Conservation (phyloP, 1,140 invertebrate genomes). For the Colletes gigas region DNA sequence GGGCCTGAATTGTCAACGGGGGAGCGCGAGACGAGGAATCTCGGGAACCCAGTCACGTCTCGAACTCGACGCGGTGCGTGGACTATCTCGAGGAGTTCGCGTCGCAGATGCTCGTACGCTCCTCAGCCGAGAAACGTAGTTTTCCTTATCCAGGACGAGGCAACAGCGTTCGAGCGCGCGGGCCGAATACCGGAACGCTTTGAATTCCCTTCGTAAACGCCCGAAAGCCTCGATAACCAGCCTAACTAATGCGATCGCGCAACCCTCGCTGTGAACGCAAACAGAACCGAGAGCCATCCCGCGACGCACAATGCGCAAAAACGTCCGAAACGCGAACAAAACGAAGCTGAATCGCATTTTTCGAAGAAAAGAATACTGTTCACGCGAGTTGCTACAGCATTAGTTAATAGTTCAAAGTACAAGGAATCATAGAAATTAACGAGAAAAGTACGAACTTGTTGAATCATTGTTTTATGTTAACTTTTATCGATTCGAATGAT, state of each 20-base stretch:
- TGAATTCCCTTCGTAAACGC: conserved; percentile 10
- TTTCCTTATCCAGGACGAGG: conserved; percentile 19
- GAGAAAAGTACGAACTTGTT: no score
- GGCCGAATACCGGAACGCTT: not conserved
- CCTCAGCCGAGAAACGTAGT: not conserved
- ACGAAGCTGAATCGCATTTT: no score
- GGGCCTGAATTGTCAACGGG: conserved; percentile 11
- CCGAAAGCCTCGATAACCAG: not conserved
- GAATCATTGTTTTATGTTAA: no score
- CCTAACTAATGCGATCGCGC: conserved; percentile 1
- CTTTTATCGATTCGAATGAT: no score
- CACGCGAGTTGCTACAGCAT: no score
- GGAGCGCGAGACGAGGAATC: not conserved
- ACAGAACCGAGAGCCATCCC: not conserved
- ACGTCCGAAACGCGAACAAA: no score
- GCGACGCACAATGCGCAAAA: no score
- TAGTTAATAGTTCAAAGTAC: no score
- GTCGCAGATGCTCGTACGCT: conserved; percentile 4
- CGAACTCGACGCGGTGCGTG: conserved; percentile 13
- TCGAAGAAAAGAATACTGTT: no score
- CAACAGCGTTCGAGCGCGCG: not conserved
- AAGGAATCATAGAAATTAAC: no score
- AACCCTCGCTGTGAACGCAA: not conserved
- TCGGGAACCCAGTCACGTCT: conserved; percentile 21
- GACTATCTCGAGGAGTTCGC: conserved; percentile 4